Evolutionary conservation across 1,140 invertebrate genomes (phyloP).

Genomic region (Metaphire vulgaris): DNA sequence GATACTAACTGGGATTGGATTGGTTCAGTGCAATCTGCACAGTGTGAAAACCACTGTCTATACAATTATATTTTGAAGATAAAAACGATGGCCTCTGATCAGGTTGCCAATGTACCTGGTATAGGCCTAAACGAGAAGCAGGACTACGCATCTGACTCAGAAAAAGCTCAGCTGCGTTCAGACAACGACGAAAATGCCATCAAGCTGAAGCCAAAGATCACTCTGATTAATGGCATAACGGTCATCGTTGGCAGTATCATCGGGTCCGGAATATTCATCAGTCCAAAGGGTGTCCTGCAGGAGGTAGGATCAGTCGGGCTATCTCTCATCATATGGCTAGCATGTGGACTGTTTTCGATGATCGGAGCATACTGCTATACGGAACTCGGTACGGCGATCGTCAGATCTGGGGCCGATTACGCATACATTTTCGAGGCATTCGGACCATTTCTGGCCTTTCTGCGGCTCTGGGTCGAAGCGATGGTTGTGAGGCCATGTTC

Average conservation of each 20-base stretch:
- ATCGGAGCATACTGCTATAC: slow-evolving; percentile 49
- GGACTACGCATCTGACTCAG: no score
- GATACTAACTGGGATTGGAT: no score
- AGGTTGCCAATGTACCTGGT: background rate
- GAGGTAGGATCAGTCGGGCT: slow-evolving; percentile 71
- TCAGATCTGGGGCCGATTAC: slow-evolving; percentile 35
- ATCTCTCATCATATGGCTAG: slow-evolving; percentile 69
- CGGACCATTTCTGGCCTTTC: slow-evolving; percentile 49
- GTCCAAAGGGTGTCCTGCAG: slow-evolving; percentile 74
- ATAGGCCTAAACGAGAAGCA: background rate
- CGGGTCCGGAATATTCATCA: slow-evolving; percentile 83
- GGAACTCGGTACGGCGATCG: slow-evolving; percentile 32
- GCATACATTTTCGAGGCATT: slow-evolving; percentile 48
- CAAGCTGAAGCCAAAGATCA: slow-evolving; percentile 31
- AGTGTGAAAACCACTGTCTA: no score
- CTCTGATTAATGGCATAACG: slow-evolving; percentile 31
- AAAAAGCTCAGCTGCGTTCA: background rate
- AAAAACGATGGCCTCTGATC: background rate
- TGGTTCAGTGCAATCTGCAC: no score
- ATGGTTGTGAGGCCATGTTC: slow-evolving; percentile 67
- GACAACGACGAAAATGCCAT: background rate
- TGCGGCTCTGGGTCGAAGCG: slow-evolving; percentile 57
- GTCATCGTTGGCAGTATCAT: slow-evolving; percentile 34
- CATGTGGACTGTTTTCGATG: slow-evolving; percentile 70
- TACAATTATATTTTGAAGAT: no score